phyloP scores from a whole-genome alignment of 2,888 invertebrate species.

The Nomada fucata region DNA sequence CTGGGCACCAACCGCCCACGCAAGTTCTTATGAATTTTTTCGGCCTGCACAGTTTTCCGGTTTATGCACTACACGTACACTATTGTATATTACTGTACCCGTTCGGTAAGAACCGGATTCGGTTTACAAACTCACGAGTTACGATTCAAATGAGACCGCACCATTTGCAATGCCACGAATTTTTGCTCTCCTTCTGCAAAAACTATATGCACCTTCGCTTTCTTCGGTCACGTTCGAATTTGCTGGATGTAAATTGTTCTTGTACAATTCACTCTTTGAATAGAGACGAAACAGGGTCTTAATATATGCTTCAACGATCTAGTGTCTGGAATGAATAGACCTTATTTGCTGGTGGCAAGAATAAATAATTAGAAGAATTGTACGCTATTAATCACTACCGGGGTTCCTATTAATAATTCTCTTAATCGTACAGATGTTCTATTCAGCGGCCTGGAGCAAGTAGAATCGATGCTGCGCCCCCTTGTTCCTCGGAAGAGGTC shows the following conservation, averaged over 20 bases:
- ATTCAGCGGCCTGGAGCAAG: too few relatives aligned
- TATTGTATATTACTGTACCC: constrained; percentile 18
- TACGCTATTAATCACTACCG: too few relatives aligned
- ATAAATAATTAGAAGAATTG: too few relatives aligned
- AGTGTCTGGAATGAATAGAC: too few relatives aligned
- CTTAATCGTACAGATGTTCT: too few relatives aligned
- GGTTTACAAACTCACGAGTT: background rate
- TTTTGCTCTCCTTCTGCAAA: background rate
- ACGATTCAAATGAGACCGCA: background rate
- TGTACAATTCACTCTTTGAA: background rate
- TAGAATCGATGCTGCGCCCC: too few relatives aligned
- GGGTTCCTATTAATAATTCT: too few relatives aligned
- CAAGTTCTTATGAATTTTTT: constrained; percentile 39
- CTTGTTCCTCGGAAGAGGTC: too few relatives aligned
- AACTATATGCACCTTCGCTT: constrained; percentile 2
- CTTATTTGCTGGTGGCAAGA: too few relatives aligned
- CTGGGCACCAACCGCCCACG: constrained; percentile 38
- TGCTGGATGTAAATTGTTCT: background rate
- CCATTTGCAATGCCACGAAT: background rate
- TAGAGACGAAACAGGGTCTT: too few relatives aligned
- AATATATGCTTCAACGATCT: too few relatives aligned
- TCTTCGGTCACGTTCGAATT: constrained; percentile 1
- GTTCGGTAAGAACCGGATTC: constrained; percentile 23
- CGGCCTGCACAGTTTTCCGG: constrained; percentile 43
- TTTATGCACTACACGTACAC: constrained; percentile 29